Conservation (phyloP, 2,888 invertebrate genomes). For the Carterocephalus palaemon region DNA sequence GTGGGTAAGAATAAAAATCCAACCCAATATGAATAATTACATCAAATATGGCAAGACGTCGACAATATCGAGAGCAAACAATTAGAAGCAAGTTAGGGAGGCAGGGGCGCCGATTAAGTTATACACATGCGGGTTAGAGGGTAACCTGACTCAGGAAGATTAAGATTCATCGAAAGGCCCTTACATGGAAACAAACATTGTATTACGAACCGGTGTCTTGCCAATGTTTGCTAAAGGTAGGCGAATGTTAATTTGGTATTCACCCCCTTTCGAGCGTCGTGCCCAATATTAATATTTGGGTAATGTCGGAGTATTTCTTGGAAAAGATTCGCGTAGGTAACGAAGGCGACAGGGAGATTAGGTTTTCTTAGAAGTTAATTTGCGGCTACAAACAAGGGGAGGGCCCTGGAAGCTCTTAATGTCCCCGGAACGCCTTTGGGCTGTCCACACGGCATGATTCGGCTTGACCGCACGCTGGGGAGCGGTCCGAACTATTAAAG, state of each 20-base stretch:
- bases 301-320: conserved; percentile 24
- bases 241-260: conserved; percentile 77
- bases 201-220: conserved; percentile 71
- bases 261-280: conserved; percentile 56
- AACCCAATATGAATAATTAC: conserved; percentile 41
- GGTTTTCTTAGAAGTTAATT: conserved; percentile 58
- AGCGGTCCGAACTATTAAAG: conserved; percentile 68
- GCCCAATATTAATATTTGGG: conserved; percentile 72
- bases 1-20: no score
- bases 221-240: conserved; percentile 72
- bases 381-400: conserved; percentile 72
- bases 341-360: conserved; percentile 33
- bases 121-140: conserved; percentile 75
- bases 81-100: conserved; percentile 72
- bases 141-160: conserved; percentile 74
- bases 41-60: conserved; percentile 54
- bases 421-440: conserved; percentile 64
- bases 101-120: conserved; percentile 70
- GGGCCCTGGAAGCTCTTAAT: conserved; percentile 56
- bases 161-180: conserved; percentile 76
- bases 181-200: conserved; percentile 76
- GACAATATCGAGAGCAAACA: conserved; percentile 77
- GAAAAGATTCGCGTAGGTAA: conserved; percentile 29
- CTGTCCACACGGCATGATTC: conserved; percentile 65
- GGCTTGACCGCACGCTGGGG: conserved; percentile 66